Evolutionary conservation across 2,888 invertebrate species (phyloP).

Genomic region (Xestia c-nigrum): DNA sequence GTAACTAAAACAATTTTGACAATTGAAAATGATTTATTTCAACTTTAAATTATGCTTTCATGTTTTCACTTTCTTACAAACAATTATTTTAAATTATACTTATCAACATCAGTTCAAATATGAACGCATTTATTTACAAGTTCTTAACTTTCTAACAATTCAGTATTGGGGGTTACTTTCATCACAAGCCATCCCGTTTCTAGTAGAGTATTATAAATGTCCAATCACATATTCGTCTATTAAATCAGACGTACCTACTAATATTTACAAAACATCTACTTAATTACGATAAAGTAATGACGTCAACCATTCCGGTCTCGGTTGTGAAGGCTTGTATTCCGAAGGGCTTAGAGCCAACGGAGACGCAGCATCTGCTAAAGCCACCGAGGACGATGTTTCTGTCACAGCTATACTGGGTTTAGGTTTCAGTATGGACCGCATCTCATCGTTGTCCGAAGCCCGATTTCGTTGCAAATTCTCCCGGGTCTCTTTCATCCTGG

Average conservation of each 20-base stretch:
- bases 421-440: constrained; percentile 90
- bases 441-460: constrained; percentile 88
- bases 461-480: constrained; percentile 91
- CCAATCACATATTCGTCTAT: constrained; percentile 66
- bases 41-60: constrained; percentile 85
- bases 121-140: constrained; percentile 78
- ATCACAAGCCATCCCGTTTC: constrained; percentile 48
- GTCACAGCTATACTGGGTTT: constrained; percentile 89
- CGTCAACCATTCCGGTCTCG: constrained; percentile 86
- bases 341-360: constrained; percentile 85
- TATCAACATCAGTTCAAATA: constrained; percentile 85
- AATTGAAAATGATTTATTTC: constrained; percentile 85
- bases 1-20: constrained; percentile 58
- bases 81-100: constrained; percentile 76
- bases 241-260: constrained; percentile 63
- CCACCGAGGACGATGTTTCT: constrained; percentile 86
- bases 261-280: constrained; percentile 70
- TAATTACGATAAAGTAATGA: constrained; percentile 87
- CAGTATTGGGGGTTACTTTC: constrained; percentile 55
- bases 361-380: constrained; percentile 84
- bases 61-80: constrained; percentile 81
- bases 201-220: constrained; percentile 59
- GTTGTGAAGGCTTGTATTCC: constrained; percentile 84
- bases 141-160: constrained; percentile 67
- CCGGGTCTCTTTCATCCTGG: constrained; percentile 95